Conservation (phyloP, 2,888 invertebrate species). For the Schizaphis graminum region DNA sequence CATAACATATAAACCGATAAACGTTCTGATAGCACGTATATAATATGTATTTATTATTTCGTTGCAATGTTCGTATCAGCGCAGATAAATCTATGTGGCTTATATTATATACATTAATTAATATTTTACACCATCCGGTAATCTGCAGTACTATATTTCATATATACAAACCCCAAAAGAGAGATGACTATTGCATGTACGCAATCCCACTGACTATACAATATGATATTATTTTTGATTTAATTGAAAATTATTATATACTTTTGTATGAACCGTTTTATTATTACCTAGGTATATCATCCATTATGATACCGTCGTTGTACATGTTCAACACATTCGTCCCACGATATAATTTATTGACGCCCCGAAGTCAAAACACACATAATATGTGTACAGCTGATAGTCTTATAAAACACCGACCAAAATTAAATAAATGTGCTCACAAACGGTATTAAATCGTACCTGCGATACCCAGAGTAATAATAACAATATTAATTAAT, state of each 20-base stretch:
- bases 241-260: constrained; percentile 33
- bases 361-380: constrained; percentile 54
- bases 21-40: not conserved
- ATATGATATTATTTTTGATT: not conserved
- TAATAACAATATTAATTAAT: constrained; percentile 58
- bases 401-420: not conserved
- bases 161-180: not conserved
- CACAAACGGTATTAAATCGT: constrained; percentile 7
- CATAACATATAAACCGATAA: not conserved
- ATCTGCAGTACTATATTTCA: no score
- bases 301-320: not conserved
- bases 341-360: constrained; percentile 62
- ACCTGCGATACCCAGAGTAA: not conserved
- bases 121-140: not conserved
- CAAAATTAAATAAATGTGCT: constrained; percentile 24
- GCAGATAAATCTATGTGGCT: not conserved
- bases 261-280: constrained; percentile 1
- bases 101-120: not conserved
- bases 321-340: constrained; percentile 38
- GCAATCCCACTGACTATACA: not conserved
- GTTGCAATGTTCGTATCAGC: not conserved
- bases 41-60: not conserved
- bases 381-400: not conserved
- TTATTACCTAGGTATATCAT: not conserved
- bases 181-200: not conserved